Base-by-base conservation (phyloP, 2,797 vertebrate genomes). In the Platalea minor region DNA sequence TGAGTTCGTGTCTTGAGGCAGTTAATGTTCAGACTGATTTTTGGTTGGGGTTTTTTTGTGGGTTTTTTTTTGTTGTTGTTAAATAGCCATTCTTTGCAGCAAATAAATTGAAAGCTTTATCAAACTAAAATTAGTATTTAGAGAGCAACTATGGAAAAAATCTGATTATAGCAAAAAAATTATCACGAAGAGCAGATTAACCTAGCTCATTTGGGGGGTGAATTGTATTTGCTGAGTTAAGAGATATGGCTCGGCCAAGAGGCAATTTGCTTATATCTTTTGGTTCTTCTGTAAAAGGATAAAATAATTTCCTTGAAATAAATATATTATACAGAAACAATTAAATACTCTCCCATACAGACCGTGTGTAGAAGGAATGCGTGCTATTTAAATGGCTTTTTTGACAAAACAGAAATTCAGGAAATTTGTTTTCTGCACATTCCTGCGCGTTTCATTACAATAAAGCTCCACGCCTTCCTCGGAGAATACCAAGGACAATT, bases 91-190 rank as follows among this genome's bases (percentile, higher is more conserved):
- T 87, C 64, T 93, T 86, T 33, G 64, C 68, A 83, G 84, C 31
- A 92, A 91, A 85, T 68, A 92, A 91, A 94, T 37, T 61, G 45
- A 92, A 95, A 88, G 73, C 35, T 54, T 95, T 86, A 93, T 85
- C 39, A 51, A 82, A 88, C 28, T 67, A 90, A 93, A 88, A 87
- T 65, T 61, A 90, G 39, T 65, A 90, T 76, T 94, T 76, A 90
- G 85, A 93, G 23, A 93, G 28, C 63, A 95, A 67, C 80, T 89
- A 86, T 33, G 46, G 35, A 35, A 88, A 94, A 88, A 85, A 74
- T 68, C 75, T 85, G 81, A 93, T 89, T 72, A 83, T 1, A 85
- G 57, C 13, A 79, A 94, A 92, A 94, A 94, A 85, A 89, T 43
- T 46, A 94, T 61, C 57, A 89, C 70, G 53, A 87, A 11, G 10